Evolutionary conservation across 2,113 vertebrate genomes (phyloP), one percentile per base, ranked within the genome.

Genomic region (Erpornis zantholeuca): DNA sequence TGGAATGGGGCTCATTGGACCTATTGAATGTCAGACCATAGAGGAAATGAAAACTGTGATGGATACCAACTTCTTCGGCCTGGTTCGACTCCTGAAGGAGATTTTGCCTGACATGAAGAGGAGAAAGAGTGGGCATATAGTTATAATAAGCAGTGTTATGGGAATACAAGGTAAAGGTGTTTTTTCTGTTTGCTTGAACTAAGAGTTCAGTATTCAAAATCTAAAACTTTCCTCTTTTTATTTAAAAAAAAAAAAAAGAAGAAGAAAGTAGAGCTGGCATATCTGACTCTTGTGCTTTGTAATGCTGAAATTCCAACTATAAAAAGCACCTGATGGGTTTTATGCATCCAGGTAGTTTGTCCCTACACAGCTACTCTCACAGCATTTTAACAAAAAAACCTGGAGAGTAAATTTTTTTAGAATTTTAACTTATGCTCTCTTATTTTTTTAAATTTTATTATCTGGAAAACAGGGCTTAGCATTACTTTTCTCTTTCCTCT

Each of bases 11-110:
- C 97, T 99, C 81, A 98, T 98, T 80, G 98, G 98, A 50, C 98
- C 98, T 25, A 98, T 99, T 38, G 98, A 99, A 91, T 99, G 98
- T 91, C 98, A 98, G 92, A 98, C 97, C 35, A 97, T 99, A 3
- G 98, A 98, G 8, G 98, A 99, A 90, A 99, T 99, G 98, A 98
- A 98, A 94, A 97, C 90, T 5, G 98, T 99, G 82, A 98, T 99
- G 98, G 99, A 99, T 82, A 99, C 98, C 92, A 99, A 99, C 96
- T 98, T 99, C 97, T 98, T 99, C 5, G 98, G 99, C 35, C 88
- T 99, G 45, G 98, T 99, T 76, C 97, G 98, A 60, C 95, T 99
- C 72, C 94, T 99, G 59, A 99, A 99, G 92, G 98, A 98, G 92
- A 85, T 99, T 82, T 91, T 99, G 17, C 98, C 98, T 22, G 98